Base-by-base conservation (phyloP, 1,140 invertebrate species). In the Cyclargus thomasi region DNA sequence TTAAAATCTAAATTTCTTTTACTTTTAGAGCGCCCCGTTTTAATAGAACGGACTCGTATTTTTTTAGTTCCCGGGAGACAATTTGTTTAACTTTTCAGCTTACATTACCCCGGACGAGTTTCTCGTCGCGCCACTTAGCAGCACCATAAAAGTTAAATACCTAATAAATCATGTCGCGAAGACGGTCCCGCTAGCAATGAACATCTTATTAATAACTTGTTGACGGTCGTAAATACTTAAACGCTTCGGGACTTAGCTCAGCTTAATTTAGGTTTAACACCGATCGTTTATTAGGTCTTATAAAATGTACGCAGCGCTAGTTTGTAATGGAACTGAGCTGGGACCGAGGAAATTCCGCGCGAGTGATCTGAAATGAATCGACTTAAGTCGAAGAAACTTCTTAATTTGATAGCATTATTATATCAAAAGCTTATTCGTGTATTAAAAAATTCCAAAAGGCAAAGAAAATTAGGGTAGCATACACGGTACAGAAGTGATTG, bases 101-200 rank as follows among this genome's bases (percentile, higher is more conserved):
- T 75, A 77, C 77, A 82, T 82, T 78, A 75, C 68, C 75, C 72
- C 66, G 75, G 77, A 77, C 74, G 76, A 78, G 74, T 77, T 82
- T 75, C 68, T 74, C 75, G 66, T 66, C 64, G 64, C 66, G 67
- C 79, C 79, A 83, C 81, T 81, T 83, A 81, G 75, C 76, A 76
- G 73, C 69, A 79, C 78, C 78, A 79, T 82, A 79, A 82, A 82
- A 82, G 80, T 80, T 79, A 78, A 82, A 82, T 79, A 78, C 64
- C 47, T 64, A 69, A 82, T 82, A 79, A 82, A 82, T 82, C 78
- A 82, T 74, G 63, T 70, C 72, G 65, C 64, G 70, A 67, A 68
- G 71, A 67, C 57, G 62, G 53, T 64, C 63, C 62, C 55, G 23
- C 23, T 23, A 4, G 70, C 76, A 79, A 79, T 78, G 69, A 79